Conservation (phyloP, 2,888 invertebrate genomes). For the Ochropacha duplaris region DNA sequence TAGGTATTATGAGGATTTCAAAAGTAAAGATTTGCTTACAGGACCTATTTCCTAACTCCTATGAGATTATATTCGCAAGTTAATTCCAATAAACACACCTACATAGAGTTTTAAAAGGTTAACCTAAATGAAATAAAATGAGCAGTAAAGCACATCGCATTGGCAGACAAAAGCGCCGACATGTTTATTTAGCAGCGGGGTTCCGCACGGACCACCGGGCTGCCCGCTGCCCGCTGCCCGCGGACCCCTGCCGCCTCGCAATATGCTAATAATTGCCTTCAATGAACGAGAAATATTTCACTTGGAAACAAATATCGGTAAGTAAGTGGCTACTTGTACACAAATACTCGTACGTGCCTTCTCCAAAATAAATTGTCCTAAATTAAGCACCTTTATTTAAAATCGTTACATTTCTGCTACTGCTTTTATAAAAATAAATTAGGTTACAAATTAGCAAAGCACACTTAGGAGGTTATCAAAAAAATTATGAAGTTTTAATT, state of each 20-base stretch:
- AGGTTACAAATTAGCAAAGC: too few relatives aligned
- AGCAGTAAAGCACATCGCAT: constrained; percentile 10
- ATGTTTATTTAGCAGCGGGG: constrained; percentile 62
- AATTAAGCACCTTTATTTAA: too few relatives aligned
- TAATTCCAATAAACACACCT: neutral
- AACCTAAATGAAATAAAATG: neutral
- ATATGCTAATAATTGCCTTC: constrained; percentile 61
- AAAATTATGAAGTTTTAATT: too few relatives aligned
- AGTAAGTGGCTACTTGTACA: neutral
- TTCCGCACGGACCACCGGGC: constrained; percentile 24
- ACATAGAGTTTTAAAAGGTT: neutral
- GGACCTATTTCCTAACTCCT: too few relatives aligned
- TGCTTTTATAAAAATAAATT: too few relatives aligned
- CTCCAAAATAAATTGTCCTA: too few relatives aligned
- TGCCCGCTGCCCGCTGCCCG: constrained; percentile 35
- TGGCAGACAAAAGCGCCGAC: constrained; percentile 38
- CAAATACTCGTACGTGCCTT: neutral
- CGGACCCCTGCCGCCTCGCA: constrained; percentile 39
- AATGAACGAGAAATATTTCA: constrained; percentile 43
- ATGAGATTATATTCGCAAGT: neutral
- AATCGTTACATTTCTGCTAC: too few relatives aligned
- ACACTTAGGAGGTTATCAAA: too few relatives aligned
- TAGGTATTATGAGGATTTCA: too few relatives aligned
- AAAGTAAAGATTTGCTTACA: too few relatives aligned
- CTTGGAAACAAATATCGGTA: constrained; percentile 17